A percentile compares a stretch with the other conserved stretches of the same genome.
Conservation (phyloP, 2,797 vertebrate genomes). For the Tenualosa thibaudeaui region DNA sequence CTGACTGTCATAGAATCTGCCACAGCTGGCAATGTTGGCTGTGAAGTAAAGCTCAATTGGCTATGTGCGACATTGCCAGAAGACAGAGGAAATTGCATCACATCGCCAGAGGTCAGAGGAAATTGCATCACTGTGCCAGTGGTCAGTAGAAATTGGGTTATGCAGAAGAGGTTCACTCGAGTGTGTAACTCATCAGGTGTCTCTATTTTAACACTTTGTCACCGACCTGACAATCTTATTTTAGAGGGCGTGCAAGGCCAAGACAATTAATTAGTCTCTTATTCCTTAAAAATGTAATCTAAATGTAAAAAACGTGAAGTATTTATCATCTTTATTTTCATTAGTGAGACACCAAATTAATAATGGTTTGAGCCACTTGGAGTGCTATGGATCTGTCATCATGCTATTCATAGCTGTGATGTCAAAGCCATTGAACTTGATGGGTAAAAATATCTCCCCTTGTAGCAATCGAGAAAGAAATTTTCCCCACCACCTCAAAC, state of each 20-base stretch:
- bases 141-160: not conserved
- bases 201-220: not conserved
- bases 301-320: not conserved
- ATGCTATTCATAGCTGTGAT: not conserved
- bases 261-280: not conserved
- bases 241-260: not conserved
- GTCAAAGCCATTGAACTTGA: not conserved
- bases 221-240: not conserved
- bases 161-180: not conserved
- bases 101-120: not conserved
- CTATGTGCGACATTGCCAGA: not conserved
- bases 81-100: conserved; percentile 17
- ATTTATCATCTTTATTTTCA: not conserved
- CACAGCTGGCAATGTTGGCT: not conserved
- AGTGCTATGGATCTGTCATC: not conserved
- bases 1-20: not conserved
- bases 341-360: not conserved
- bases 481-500: not conserved
- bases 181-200: conserved; percentile 8
- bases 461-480: not conserved
- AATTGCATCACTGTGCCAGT: conserved; percentile 14
- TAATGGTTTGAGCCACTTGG: not conserved
- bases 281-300: not conserved
- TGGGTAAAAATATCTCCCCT: conserved; percentile 5
- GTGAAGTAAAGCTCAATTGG: not conserved